Percentiles rank a stretch among this genome's conserved stretches.
Conservation (phyloP, 2,113 vertebrate genomes). For the Bubalus kerabau region DNA sequence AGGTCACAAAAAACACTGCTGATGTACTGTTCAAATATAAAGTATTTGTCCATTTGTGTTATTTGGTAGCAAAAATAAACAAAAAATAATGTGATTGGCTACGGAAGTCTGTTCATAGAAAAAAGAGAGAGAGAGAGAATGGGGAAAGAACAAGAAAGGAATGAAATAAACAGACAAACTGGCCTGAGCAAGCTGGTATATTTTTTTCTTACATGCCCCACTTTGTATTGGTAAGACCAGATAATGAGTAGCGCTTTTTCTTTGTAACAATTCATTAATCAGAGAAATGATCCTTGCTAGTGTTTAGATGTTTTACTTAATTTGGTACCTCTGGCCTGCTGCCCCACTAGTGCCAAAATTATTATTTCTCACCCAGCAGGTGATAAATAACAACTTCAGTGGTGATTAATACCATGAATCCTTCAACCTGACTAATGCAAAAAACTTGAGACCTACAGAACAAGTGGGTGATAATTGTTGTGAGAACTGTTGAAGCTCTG, state of each 20-base stretch:
- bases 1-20: neutral
- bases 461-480: conserved; percentile 90
- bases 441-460: conserved; percentile 83
- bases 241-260: conserved; percentile 83
- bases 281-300: conserved; percentile 87
- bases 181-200: conserved; percentile 61
- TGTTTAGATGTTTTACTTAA: conserved; percentile 94
- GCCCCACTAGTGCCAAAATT: conserved; percentile 91
- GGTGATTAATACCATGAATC: conserved; percentile 88
- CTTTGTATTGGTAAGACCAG: conserved; percentile 83
- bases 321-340: conserved; percentile 91
- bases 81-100: neutral
- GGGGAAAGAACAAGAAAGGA: neutral
- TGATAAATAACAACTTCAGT: conserved; percentile 91
- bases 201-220: conserved; percentile 64
- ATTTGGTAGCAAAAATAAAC: neutral
- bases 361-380: conserved; percentile 90
- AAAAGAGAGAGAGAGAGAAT: neutral
- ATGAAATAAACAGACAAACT: conserved; percentile 51
- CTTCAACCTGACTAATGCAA: conserved; percentile 81
- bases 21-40: conserved; percentile 37
- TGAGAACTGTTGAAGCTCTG: conserved; percentile 81
- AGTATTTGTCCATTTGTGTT: conserved; percentile 36
- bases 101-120: neutral
- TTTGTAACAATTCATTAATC: conserved; percentile 90